Conservation (phyloP, 2,113 vertebrate genomes). For the Hystrix cristata region DNA sequence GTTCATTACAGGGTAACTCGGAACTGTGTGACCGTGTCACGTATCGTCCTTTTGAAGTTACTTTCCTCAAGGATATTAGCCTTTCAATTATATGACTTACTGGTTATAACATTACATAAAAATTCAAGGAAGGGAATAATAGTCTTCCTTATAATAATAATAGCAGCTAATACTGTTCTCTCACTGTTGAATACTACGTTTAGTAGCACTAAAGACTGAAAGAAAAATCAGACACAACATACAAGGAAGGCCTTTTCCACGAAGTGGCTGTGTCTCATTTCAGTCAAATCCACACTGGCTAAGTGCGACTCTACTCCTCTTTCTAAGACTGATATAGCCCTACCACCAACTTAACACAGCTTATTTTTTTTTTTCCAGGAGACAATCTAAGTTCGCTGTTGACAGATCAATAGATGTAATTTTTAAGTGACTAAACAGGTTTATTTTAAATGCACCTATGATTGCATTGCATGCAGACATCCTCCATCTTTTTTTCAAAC, state of each 20-base stretch:
- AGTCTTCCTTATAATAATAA: not conserved
- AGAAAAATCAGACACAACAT: not conserved
- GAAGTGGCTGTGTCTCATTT: not conserved
- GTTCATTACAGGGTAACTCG: not conserved
- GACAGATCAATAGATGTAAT: not conserved
- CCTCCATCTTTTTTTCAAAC: not conserved
- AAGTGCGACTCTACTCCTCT: not conserved
- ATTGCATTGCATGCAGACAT: not conserved
- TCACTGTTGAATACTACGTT: not conserved
- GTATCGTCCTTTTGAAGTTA: not conserved
- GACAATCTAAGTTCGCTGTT: not conserved
- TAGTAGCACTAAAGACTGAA: constrained; percentile 4
- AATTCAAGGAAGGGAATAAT: constrained; percentile 26
- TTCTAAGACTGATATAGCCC: not conserved
- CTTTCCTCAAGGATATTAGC: not conserved
- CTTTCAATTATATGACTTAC: not conserved
- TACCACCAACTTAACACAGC: not conserved
- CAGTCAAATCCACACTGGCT: not conserved
- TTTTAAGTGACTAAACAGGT: not conserved
- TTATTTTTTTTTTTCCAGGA: not conserved
- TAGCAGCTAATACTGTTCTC: not conserved
- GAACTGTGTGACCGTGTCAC: not conserved
- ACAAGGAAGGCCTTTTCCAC: not conserved
- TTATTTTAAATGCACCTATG: not conserved
- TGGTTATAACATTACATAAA: not conserved